phyloP scores from a whole-genome alignment of 1,140 invertebrate species.

The Pemphigus obesinymphae region DNA sequence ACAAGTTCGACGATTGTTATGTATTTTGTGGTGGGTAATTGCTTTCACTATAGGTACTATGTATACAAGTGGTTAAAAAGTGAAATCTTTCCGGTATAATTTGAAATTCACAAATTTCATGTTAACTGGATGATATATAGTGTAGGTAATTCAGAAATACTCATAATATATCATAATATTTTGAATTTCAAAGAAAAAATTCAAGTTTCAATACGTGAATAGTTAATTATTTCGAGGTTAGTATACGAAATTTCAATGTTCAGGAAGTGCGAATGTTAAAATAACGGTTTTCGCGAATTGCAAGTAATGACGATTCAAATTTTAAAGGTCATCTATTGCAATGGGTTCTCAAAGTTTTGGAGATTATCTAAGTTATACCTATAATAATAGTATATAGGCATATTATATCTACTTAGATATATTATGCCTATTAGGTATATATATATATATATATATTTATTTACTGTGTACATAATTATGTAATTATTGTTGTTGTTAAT shows the following conservation, averaged over 20 bases:
- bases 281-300: neutral
- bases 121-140: neutral
- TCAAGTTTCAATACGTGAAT: neutral
- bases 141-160: too few relatives aligned
- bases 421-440: too few relatives aligned
- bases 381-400: too few relatives aligned
- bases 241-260: neutral
- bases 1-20: neutral
- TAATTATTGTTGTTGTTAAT: too few relatives aligned
- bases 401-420: too few relatives aligned
- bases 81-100: slow-evolving; percentile 10
- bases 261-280: neutral
- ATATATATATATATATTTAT: too few relatives aligned
- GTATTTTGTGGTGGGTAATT: neutral
- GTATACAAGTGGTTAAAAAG: neutral
- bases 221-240: neutral
- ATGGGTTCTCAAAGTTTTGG: neutral
- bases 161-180: neutral
- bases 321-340: neutral
- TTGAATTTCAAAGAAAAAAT: neutral
- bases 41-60: slow-evolving; percentile 24
- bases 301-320: neutral
- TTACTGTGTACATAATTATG: too few relatives aligned
- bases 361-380: too few relatives aligned
- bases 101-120: neutral